Base-by-base conservation (phyloP, 2,113 vertebrate genomes). In the Seriola rivoliana region DNA sequence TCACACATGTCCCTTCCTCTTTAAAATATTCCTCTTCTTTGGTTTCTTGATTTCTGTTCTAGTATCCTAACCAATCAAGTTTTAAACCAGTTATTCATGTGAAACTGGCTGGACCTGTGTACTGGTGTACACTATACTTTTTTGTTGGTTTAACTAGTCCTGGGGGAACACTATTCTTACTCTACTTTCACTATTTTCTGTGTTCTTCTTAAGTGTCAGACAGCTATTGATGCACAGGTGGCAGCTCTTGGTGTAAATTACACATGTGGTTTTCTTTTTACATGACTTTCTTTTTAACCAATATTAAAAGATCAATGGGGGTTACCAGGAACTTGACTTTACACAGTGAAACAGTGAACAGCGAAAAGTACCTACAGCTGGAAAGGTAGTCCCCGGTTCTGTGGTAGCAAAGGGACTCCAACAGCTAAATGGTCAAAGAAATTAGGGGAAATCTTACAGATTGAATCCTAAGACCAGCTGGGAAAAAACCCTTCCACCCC, bases 321-420 rank as follows among this genome's bases (percentile, higher is more conserved):
- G 42, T 75, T 89, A 1, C 78, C 83, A 78, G 40, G 59, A 85
- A 75, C 67, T 82, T 44, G 59, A n/a, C 32, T 16, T 34, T 11
- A 57, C 42, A 46, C 38, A 68, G 19, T 68, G 48, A 89, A 84
- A 50, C 46, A 52, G 76, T 55, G 10, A 80, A 16, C 1, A 17
- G 23, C 21, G 44, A 82, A 80, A 88, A 88, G 79, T 38, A 89
- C 86, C 81, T 54, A 36, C 71, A 85, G 46, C 48, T 71, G 63
- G 4, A 62, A 71, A 83, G 59, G 48, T 19, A 70, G 54, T 71
- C 64, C 75, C 36, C 8, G 13, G 17, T n/a, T 84, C 54, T 52
- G 3, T 11, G 21, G 19, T 57, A 42, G 44, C n/a, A 65, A 34
- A 50, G 60, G 13, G 40, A 40, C 1, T 12, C 16, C 0, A 4